phyloP scores from a whole-genome alignment of 1,140 invertebrate genomes.

The Protaetia brevitarsis region DNA sequence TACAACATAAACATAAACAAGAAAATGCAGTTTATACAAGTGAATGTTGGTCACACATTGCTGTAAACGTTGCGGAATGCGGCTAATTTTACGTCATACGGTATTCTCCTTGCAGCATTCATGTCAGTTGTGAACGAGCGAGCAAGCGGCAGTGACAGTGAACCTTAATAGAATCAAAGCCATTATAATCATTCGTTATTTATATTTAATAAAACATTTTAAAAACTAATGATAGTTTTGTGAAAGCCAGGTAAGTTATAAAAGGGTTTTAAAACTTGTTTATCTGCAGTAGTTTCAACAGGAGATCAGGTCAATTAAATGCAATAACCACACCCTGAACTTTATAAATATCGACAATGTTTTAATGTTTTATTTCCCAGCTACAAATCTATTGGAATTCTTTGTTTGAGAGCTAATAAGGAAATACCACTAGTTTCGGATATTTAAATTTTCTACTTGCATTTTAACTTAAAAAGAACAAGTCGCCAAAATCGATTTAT shows the following conservation, averaged over 20 bases:
- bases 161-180: not conserved
- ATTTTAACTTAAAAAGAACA: too few species aligned
- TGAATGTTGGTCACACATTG: too few species aligned
- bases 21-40: too few species aligned
- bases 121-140: not conserved
- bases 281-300: not conserved
- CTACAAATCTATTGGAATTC: not conserved
- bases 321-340: not conserved
- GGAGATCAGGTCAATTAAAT: not conserved
- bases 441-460: too few species aligned
- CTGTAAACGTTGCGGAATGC: not conserved
- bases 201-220: not conserved
- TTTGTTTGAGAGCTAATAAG: not conserved
- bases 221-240: not conserved
- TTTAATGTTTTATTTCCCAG: not conserved
- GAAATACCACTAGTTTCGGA: not conserved
- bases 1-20: too few species aligned
- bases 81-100: constrained; percentile 3
- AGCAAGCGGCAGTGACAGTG: not conserved
- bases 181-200: not conserved
- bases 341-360: not conserved
- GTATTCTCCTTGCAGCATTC: not conserved
- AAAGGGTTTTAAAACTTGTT: too few species aligned
- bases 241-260: not conserved
- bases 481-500: too few species aligned